These are phyloP conservation scores for Bruchidius siliquastri DNA, from an alignment of 2,888 invertebrate species.

Conservation along the genomic window DNA sequence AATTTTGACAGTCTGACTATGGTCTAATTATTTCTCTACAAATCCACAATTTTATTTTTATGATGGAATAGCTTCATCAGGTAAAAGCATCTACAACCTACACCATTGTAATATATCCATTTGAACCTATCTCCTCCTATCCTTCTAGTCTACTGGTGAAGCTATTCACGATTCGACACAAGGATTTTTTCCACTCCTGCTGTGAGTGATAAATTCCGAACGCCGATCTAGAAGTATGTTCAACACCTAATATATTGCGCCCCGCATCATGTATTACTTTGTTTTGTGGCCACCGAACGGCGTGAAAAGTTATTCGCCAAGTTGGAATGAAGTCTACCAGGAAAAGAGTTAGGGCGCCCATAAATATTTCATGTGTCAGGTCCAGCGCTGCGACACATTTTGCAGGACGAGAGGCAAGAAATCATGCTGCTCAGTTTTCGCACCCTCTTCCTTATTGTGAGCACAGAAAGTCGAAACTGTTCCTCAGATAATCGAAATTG, in stretches of 20 bases:
- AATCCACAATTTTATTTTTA: no score
- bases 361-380: slow-evolving; percentile 43
- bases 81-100: no score
- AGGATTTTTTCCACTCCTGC: slow-evolving; percentile 5
- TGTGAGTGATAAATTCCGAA: slow-evolving; percentile 25
- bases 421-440: not conserved
- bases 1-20: no score
- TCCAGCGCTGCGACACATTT: slow-evolving; percentile 35
- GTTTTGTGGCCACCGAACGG: slow-evolving; percentile 27
- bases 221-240: slow-evolving; percentile 27
- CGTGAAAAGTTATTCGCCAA: slow-evolving; percentile 37
- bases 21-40: no score
- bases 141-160: not conserved
- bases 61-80: no score
- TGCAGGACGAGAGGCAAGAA: slow-evolving; percentile 16
- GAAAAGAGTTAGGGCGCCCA: slow-evolving; percentile 37
- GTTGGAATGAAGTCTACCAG: slow-evolving; percentile 35
- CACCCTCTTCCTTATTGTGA: not conserved
- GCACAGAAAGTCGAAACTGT: no score
- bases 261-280: slow-evolving; percentile 41
- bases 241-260: slow-evolving; percentile 33
- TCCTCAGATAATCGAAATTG: no score
- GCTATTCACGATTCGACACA: not conserved
- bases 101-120: no score
- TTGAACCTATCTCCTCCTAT: slow-evolving; percentile 1